These are phyloP conservation scores for Drosophila albomicans DNA, from an alignment of 1,140 invertebrate genomes.

Conservation along the genomic window DNA sequence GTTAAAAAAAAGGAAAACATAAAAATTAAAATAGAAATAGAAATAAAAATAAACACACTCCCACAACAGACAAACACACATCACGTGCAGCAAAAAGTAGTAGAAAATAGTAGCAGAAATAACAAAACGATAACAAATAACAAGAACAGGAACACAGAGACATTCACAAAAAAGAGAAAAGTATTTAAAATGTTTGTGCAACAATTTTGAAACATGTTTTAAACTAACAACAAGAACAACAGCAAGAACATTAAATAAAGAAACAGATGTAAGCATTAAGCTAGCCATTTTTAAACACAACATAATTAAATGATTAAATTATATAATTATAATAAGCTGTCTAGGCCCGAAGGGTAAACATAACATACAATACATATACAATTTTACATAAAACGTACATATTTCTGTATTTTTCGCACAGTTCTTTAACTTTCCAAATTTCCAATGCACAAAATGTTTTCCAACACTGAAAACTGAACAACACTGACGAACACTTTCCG, in stretches of 20 bases:
- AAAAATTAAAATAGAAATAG: conserved; percentile 38
- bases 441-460: conserved; percentile 66
- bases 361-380: conserved; percentile 10
- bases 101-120: conserved; percentile 62
- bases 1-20: conserved; percentile 48
- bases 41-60: conserved; percentile 28
- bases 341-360: conserved; percentile 16
- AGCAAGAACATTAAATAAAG: conserved; percentile 20
- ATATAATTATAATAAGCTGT: conserved; percentile 34
- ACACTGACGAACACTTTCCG: conserved; percentile 49
- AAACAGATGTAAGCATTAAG: conserved; percentile 60
- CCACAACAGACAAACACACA: conserved; percentile 16
- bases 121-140: conserved; percentile 22
- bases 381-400: background rate
- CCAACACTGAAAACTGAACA: conserved; percentile 33
- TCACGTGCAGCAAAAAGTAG: conserved; percentile 57
- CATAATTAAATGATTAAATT: conserved; percentile 54
- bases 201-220: conserved; percentile 58
- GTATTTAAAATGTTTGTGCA: conserved; percentile 78
- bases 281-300: conserved; percentile 51
- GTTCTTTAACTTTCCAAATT: conserved; percentile 66
- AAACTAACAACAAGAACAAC: conserved; percentile 29
- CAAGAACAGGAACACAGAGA: conserved; percentile 35
- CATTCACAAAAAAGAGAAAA: conserved; percentile 29
- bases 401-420: conserved; percentile 58